Evolutionary conservation across 2,888 invertebrate species (phyloP), one percentile per base, ranked within the genome.

Genomic region (Nephrotoma guestfalica): DNA sequence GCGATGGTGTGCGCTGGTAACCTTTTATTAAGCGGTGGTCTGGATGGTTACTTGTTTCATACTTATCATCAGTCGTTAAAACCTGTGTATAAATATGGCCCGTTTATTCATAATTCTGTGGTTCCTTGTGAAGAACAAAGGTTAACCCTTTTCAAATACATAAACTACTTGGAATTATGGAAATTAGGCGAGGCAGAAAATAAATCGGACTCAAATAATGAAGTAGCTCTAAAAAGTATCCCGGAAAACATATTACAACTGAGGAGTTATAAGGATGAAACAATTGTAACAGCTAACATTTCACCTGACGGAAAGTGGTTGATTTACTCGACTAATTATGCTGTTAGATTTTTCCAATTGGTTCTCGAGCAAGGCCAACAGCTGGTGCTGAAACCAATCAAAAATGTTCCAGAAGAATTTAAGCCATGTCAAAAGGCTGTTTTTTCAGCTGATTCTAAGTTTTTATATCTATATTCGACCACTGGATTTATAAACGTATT

Each of bases 41-140:
- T 95, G 51, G 97, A 97, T 91, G 96, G 96, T 0, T 95, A 96
- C 89, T 91, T 97, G 30, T 95, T 95, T 0, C 95, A 9, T 95
- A 94, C 89, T 94, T 93, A 89, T 94, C 94, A 43, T 94, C 94
- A 41, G 88, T 89, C 45, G 87, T 86, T 94, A 0, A 95, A 94
- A 90, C 93, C 93, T 88, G 87, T 95, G 0, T 92, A 94, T 88
- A 95, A 95, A 89, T 93, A 95, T 89, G 96, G 96, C 0, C 96
- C 96, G 0, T 93, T 96, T 90, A 91, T 96, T 51, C 94, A 94
- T 88, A 90, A 91, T 40, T 93, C 94, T 0, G 93, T 94, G 87
- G 93, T 92, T 9, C 89, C 95, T 15, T 92, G 94, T 86, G 89
- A 91, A 45, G 90, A 92, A 87, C 92, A 93, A 5, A 93, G 94